Percentiles rank a stretch among this genome's conserved stretches.
phyloP scores from a whole-genome alignment of 2,797 vertebrate genomes.

The Oreochromis grahami region DNA sequence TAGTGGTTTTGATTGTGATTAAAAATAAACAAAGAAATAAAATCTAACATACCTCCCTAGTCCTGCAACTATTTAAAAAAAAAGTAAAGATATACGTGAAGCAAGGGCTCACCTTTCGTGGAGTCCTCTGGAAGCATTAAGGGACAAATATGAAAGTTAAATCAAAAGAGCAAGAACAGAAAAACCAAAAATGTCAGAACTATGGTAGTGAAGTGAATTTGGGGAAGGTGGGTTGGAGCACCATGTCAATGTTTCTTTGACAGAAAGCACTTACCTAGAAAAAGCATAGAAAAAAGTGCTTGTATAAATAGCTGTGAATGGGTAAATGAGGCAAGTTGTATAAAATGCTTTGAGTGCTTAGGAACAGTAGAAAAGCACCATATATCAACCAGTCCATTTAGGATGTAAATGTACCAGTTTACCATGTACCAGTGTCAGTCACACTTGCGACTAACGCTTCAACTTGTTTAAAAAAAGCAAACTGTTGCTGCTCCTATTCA shows the following conservation, averaged over 20 bases:
- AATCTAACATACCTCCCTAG: not conserved
- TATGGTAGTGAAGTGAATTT: not conserved
- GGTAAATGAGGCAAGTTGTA: not conserved
- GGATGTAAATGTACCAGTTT: not conserved
- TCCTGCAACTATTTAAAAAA: not conserved
- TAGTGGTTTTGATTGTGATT: not conserved
- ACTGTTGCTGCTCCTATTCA: not conserved
- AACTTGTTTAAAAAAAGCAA: not conserved
- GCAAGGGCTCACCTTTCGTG: constrained; percentile 83
- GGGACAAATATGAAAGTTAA: not conserved
- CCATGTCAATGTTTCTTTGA: not conserved
- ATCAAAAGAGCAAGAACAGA: not conserved
- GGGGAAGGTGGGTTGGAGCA: not conserved
- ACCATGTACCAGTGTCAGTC: not conserved
- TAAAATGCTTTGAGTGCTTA: not conserved
- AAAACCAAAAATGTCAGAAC: not conserved
- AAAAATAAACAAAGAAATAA: not conserved
- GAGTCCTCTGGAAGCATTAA: constrained; percentile 86
- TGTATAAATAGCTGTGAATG: not conserved
- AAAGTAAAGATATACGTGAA: not conserved
- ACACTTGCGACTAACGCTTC: not conserved
- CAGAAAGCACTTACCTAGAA: not conserved
- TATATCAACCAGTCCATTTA: not conserved
- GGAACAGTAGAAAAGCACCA: not conserved
- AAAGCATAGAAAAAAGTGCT: not conserved